phyloP scores from a whole-genome alignment of 92 coral and sea anemone genomes.

The Porites cylindrica region DNA sequence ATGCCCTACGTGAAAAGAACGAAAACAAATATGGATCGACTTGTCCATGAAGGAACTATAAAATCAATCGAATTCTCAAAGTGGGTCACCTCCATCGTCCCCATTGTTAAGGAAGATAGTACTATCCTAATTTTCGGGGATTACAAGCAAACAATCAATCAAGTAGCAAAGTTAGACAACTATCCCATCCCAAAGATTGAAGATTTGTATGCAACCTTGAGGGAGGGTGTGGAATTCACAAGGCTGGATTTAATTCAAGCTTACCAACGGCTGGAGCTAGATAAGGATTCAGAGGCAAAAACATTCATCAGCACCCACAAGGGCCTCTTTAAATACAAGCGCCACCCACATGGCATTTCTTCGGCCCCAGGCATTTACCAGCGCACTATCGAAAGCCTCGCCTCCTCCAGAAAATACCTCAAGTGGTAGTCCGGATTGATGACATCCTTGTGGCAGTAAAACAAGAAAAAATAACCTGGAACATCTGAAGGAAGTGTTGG shows the following conservation, averaged over 20 bases:
- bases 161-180: slow-evolving; percentile 42
- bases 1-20: slow-evolving; percentile 31
- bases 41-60: slow-evolving; percentile 29
- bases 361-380: slow-evolving; percentile 68
- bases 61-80: slow-evolving; percentile 53
- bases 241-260: slow-evolving; percentile 65
- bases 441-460: slow-evolving; percentile 41
- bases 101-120: slow-evolving; percentile 51
- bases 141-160: slow-evolving; percentile 60
- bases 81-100: slow-evolving; percentile 76
- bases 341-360: slow-evolving; percentile 47
- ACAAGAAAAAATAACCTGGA: slow-evolving; percentile 1
- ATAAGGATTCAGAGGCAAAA: slow-evolving; percentile 49
- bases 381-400: slow-evolving; percentile 48
- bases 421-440: slow-evolving; percentile 41
- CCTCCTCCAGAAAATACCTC: slow-evolving; percentile 51
- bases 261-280: slow-evolving; percentile 57
- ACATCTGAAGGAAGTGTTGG: slow-evolving; percentile 17
- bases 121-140: slow-evolving; percentile 46
- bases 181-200: slow-evolving; percentile 68
- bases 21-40: slow-evolving; percentile 33
- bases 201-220: slow-evolving; percentile 50
- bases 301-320: slow-evolving; percentile 64
- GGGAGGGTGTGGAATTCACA: slow-evolving; percentile 53
- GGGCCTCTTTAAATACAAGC: slow-evolving; percentile 49